Conservation (phyloP, 2,797 vertebrate species). For the Alosa sapidissima region DNA sequence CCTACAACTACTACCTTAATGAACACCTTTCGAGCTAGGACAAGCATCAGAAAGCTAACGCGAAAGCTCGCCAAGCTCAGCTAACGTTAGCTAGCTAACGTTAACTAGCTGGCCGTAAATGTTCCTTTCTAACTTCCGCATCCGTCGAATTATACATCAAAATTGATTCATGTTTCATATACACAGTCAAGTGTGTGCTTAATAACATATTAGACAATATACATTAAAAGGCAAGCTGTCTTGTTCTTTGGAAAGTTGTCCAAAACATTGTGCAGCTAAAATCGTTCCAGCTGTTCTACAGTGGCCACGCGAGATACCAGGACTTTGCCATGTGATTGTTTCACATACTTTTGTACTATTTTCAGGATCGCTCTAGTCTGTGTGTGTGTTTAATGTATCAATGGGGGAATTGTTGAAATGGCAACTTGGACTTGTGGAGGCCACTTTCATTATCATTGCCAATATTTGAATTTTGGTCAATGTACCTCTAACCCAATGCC, state of each 20-base stretch:
- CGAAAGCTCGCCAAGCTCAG: neutral
- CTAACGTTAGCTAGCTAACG: neutral
- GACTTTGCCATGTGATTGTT: conserved; percentile 9
- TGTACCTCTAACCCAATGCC: neutral
- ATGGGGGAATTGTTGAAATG: neutral
- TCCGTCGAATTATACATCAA: neutral
- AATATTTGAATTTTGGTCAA: neutral
- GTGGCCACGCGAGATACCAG: neutral
- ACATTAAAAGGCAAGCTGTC: neutral
- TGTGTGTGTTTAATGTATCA: neutral
- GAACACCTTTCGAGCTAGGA: neutral
- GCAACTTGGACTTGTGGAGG: neutral
- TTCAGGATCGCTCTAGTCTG: neutral
- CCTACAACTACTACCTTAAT: neutral
- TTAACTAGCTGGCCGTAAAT: neutral
- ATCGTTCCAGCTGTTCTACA: neutral
- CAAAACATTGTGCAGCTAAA: neutral
- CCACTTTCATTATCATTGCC: neutral
- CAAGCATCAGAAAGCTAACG: neutral
- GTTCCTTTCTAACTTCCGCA: neutral
- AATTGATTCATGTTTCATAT: neutral
- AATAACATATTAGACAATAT: no score
- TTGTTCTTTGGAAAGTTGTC: neutral
- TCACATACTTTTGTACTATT: neutral
- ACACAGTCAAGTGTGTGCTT: no score